Evolutionary conservation across 1,140 invertebrate species (phyloP).

Genomic region (Atta colombica): DNA sequence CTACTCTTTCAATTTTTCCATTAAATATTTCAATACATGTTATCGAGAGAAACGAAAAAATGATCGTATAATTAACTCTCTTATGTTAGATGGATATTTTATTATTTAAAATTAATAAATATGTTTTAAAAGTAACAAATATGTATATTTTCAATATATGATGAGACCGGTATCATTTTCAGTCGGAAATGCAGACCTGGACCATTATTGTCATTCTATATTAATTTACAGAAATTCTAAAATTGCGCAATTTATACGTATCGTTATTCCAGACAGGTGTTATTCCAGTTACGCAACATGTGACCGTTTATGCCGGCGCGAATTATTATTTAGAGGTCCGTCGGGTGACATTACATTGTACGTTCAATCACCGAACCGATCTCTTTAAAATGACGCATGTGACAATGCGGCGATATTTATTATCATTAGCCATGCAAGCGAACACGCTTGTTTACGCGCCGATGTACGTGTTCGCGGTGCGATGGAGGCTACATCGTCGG

Average conservation of each 20-base stretch:
- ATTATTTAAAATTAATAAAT: too few relatives aligned
- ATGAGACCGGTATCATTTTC: neutral
- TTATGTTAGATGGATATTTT: too few relatives aligned
- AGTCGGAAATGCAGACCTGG: neutral
- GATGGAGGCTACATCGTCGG: constrained; percentile 27
- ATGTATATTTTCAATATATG: too few relatives aligned
- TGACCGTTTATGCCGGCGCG: constrained; percentile 15
- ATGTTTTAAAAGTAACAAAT: too few relatives aligned
- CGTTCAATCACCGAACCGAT: constrained; percentile 32
- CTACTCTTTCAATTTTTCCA: neutral
- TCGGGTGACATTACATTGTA: constrained; percentile 33
- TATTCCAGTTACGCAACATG: constrained; percentile 3
- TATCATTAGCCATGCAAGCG: constrained; percentile 47
- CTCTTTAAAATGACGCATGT: constrained; percentile 41
- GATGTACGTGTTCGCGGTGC: constrained; percentile 32
- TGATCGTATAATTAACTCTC: neutral
- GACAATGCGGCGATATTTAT: constrained; percentile 52
- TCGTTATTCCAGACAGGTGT: constrained; percentile 10
- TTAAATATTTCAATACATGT: neutral
- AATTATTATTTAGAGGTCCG: constrained; percentile 40
- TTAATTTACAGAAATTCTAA: constrained; percentile 6
- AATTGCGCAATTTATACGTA: constrained; percentile 24
- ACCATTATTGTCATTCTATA: neutral
- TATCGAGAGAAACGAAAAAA: neutral
- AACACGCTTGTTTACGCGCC: constrained; percentile 40